These are phyloP conservation scores for Fregata magnificens DNA, from an alignment of 2,113 vertebrate genomes.

Conservation along the genomic window DNA sequence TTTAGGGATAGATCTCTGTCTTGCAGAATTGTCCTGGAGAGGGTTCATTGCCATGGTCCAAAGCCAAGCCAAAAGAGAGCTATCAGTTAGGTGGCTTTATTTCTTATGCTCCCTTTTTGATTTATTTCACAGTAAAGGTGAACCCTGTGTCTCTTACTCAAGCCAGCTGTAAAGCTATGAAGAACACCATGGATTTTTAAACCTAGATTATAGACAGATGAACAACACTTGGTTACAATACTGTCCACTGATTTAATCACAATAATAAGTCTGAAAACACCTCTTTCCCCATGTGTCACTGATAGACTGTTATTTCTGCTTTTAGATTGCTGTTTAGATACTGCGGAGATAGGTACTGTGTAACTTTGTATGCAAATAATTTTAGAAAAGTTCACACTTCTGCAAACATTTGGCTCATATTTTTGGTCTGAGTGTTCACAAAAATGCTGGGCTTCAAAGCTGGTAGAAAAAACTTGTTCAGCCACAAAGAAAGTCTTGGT, in stretches of 20 bases:
- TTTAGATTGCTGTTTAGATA: not conserved
- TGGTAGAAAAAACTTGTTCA: not conserved
- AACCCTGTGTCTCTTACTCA: not conserved
- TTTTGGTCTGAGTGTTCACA: not conserved
- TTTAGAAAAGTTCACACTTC: not conserved
- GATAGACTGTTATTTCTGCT: not conserved
- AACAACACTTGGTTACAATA: not conserved
- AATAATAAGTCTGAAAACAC: not conserved
- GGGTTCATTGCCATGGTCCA: not conserved
- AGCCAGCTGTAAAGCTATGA: not conserved
- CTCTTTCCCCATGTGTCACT: not conserved
- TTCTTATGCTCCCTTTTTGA: not conserved
- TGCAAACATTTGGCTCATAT: not conserved
- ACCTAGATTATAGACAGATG: not conserved
- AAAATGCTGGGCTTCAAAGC: not conserved
- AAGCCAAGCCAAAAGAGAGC: not conserved
- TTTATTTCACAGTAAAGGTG: not conserved
- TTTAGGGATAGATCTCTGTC: not conserved
- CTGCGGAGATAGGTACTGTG: fast-evolving
- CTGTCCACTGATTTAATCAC: not conserved
- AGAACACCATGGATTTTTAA: not conserved
- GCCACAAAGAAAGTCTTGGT: not conserved
- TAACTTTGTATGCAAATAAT: not conserved
- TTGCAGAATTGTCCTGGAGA: not conserved
- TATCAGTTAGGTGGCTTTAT: not conserved